Evolutionary conservation across 2,113 vertebrate genomes (phyloP).

Genomic region (Raphicerus campestris): DNA sequence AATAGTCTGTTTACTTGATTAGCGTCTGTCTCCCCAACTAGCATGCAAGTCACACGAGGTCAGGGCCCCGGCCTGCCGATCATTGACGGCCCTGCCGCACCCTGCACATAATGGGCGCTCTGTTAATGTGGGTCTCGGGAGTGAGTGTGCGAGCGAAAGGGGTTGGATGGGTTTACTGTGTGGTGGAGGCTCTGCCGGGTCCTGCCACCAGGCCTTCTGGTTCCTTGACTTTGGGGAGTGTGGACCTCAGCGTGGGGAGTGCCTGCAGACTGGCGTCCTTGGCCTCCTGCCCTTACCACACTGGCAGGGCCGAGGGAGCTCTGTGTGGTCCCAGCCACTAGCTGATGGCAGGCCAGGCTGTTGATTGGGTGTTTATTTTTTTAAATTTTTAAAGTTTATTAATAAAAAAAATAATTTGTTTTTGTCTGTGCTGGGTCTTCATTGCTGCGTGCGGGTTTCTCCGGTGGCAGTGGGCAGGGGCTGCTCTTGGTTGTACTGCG

Average conservation of each 20-base stretch:
- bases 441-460: neutral
- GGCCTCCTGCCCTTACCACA: neutral
- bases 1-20: neutral
- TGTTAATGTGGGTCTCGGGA: neutral
- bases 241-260: neutral
- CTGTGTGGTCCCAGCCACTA: neutral
- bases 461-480: neutral
- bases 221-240: neutral
- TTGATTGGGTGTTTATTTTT: neutral
- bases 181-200: neutral
- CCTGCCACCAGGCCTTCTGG: neutral
- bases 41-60: neutral
- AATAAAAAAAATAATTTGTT: accelerated
- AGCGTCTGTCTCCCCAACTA: neutral
- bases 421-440: neutral
- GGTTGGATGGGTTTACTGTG: neutral
- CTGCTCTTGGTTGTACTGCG: accelerated
- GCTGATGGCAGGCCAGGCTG: neutral
- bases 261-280: neutral
- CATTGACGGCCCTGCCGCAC: neutral
- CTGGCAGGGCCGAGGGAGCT: neutral
- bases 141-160: neutral
- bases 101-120: neutral
- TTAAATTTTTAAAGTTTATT: neutral
- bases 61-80: neutral